These are phyloP conservation scores for Lithophane socia DNA, from an alignment of 2,888 invertebrate species.

Conservation along the genomic window DNA sequence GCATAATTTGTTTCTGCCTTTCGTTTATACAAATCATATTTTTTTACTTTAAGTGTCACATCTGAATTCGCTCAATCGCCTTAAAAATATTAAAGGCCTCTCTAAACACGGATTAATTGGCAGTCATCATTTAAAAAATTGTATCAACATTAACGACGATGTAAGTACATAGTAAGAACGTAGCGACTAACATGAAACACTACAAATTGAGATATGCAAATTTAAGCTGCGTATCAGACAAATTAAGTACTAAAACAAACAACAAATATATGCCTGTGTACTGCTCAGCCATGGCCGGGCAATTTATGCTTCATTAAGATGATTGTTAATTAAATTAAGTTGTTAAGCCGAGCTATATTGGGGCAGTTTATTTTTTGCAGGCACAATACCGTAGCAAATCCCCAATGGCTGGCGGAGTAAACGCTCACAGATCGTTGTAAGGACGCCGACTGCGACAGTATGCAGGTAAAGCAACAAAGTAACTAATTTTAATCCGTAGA, in stretches of 20 bases:
- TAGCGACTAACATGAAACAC: not conserved
- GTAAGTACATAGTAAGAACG: not conserved
- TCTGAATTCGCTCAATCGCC: not conserved
- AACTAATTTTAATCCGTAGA: slow-evolving; percentile 82
- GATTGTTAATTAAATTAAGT: slow-evolving; percentile 62
- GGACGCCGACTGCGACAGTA: slow-evolving; percentile 61
- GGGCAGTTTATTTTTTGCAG: slow-evolving; percentile 56
- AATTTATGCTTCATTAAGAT: slow-evolving; percentile 58
- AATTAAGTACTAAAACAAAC: slow-evolving; percentile 43
- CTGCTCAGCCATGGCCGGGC: slow-evolving; percentile 30
- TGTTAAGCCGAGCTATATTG: slow-evolving; percentile 51
- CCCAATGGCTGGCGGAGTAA: slow-evolving; percentile 60
- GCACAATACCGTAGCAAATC: slow-evolving; percentile 69
- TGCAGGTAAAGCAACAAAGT: slow-evolving; percentile 80
- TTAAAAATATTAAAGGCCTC: not conserved
- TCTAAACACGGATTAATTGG: not conserved
- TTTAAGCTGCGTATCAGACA: slow-evolving; percentile 17
- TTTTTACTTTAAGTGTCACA: slow-evolving; percentile 7
- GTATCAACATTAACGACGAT: slow-evolving; percentile 9
- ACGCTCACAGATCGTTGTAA: slow-evolving; percentile 51
- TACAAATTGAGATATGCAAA: slow-evolving; percentile 39
- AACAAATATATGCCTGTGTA: slow-evolving; percentile 26
- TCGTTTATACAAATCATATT: slow-evolving; percentile 25
- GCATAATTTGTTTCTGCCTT: slow-evolving; percentile 36
- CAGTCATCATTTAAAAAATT: not conserved